Base-by-base conservation (phyloP, 2,113 vertebrate species). In the Oreochromis tanganicae region DNA sequence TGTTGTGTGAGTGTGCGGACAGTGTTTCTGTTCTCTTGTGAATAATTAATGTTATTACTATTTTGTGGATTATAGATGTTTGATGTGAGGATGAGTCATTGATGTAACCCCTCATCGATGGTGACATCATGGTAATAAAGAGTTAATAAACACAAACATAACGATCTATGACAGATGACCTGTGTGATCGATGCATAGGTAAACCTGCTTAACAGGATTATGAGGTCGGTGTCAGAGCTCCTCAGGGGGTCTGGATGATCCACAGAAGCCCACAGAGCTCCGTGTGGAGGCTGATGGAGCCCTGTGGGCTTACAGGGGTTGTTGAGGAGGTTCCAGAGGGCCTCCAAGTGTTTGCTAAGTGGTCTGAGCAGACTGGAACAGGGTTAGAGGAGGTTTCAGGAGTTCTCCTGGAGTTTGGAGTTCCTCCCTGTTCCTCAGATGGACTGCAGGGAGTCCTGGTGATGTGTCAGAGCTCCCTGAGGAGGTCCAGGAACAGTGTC, bases 311-410 rank as follows among this genome's bases (percentile, higher is more conserved):
- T 0, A 0, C 66, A 27, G 17, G 13, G 78, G 12, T 41, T 56
- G 29, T 38, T 46, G 21, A 73, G 68, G 5, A 46, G 41, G 68
- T 73, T 73, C 21, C 68, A 73, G 41, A 27, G 38, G 21, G n/a
- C 5, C 38, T 46, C 12, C 38, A 27, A 4, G 21, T 16, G 12
- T 10, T 9, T 73, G 8, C 0, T 2, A 6, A 3, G 36, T 1
- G 0, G 66, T 6, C 57, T 61, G 27, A 17, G 29, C 3, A 73
- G 5, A 73, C 27, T 4, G n/a, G 17, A 46, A 4, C 13, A 17
- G 21, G 14, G 21, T 17, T 43, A 43, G 38, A 71, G 66, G 38
- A 71, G 3, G 38, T 27, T 0, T 63, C 59, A 63, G 59, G 59
- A 63, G 9, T 63, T 0, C 57, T 11, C 59, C 59, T 61, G 59